Evolutionary conservation across 2,797 vertebrate genomes (phyloP).

Genomic region (Poeciliopsis gracilis): DNA sequence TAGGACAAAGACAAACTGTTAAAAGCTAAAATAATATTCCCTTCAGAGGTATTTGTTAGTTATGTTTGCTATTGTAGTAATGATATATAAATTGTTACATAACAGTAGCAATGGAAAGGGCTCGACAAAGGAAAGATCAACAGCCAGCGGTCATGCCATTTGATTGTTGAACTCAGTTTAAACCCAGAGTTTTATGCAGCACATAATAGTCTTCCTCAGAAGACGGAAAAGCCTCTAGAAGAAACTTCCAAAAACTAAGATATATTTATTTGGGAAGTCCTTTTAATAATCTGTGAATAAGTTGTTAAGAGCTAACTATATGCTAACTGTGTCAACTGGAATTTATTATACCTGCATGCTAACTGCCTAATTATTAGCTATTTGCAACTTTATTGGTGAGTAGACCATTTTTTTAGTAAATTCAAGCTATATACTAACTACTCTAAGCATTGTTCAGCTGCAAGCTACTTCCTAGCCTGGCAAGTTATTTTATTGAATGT

Average conservation of each 20-base stretch:
- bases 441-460: background rate
- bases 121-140: constrained; percentile 8
- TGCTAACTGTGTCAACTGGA: background rate
- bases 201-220: background rate
- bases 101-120: background rate
- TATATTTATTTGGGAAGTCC: too few relatives aligned
- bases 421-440: background rate
- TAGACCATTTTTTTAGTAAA: background rate
- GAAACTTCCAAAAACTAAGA: background rate
- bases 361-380: background rate
- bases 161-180: constrained; percentile 10
- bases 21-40: constrained; percentile 2
- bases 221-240: background rate
- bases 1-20: constrained; percentile 6
- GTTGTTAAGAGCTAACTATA: background rate
- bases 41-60: background rate
- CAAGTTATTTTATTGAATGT: background rate
- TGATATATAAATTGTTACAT: constrained; percentile 4
- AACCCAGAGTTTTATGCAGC: background rate
- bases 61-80: background rate
- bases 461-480: background rate
- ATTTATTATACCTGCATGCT: background rate
- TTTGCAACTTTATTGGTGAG: background rate
- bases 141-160: constrained; percentile 1
- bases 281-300: too few relatives aligned